These are phyloP conservation scores for Bemisia tabaci DNA, from an alignment of 1,140 invertebrate species.

Conservation along the genomic window DNA sequence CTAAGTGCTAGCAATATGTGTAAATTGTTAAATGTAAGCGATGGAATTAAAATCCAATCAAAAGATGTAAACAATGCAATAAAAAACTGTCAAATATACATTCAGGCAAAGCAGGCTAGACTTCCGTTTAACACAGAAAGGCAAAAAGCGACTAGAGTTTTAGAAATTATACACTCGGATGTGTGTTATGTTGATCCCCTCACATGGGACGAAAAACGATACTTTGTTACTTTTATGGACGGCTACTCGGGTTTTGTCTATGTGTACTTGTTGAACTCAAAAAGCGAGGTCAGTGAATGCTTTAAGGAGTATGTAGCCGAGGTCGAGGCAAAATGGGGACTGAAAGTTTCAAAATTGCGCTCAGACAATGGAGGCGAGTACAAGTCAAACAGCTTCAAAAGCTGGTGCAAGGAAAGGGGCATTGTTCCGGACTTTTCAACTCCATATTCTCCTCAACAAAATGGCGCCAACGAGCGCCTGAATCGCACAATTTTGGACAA, in stretches of 20 bases:
- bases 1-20: neutral
- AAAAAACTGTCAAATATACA: neutral
- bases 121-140: constrained; percentile 18
- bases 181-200: constrained; percentile 21
- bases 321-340: constrained; percentile 26
- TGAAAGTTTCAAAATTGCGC: constrained; percentile 12
- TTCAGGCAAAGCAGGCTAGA: constrained; percentile 9
- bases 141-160: constrained; percentile 17
- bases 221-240: constrained; percentile 29
- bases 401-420: constrained; percentile 21
- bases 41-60: neutral
- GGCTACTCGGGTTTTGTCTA: constrained; percentile 27
- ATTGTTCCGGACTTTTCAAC: constrained; percentile 22
- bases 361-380: constrained; percentile 20
- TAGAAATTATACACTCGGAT: constrained; percentile 28
- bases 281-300: constrained; percentile 27
- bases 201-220: constrained; percentile 25
- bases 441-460: constrained; percentile 28
- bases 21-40: neutral
- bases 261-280: constrained; percentile 29
- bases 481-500: constrained; percentile 22
- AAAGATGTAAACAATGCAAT: neutral
- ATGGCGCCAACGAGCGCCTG: constrained; percentile 25
- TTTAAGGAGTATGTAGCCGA: constrained; percentile 26
- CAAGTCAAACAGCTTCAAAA: constrained; percentile 6